These are phyloP conservation scores for Allacma fusca DNA, from an alignment of 2,888 invertebrate genomes.

Conservation along the genomic window DNA sequence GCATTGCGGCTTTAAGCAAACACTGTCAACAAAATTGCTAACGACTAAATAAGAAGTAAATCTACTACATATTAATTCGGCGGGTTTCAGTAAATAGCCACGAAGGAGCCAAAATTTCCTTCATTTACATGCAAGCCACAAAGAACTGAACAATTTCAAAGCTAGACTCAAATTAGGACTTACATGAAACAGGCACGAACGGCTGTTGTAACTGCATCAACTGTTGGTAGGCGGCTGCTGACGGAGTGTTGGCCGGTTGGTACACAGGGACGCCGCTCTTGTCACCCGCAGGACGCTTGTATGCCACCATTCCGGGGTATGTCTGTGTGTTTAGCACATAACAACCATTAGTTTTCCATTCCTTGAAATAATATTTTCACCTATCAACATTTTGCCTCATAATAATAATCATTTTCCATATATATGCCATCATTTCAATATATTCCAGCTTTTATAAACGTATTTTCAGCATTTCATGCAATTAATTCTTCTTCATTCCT, in stretches of 20 bases:
- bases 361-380: background rate
- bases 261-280: constrained; percentile 96
- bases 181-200: constrained; percentile 98
- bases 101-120: constrained; percentile 46
- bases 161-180: constrained; percentile 68
- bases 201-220: constrained; percentile 90
- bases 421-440: too few species aligned
- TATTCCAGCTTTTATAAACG: too few species aligned
- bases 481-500: too few species aligned
- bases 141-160: constrained; percentile 30
- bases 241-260: constrained; percentile 73
- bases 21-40: constrained; percentile 48
- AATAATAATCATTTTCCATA: background rate
- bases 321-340: constrained; percentile 71
- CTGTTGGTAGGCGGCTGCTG: constrained; percentile 89
- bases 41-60: constrained; percentile 32
- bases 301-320: constrained; percentile 94
- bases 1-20: constrained; percentile 50
- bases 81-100: constrained; percentile 40
- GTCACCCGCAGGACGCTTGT: constrained; percentile 91
- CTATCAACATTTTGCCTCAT: background rate
- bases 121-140: constrained; percentile 45
- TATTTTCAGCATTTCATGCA: too few species aligned
- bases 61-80: constrained; percentile 44
- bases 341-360: constrained; percentile 6